phyloP scores from a whole-genome alignment of 2,888 invertebrate genomes.

The Ochropleura plecta region DNA sequence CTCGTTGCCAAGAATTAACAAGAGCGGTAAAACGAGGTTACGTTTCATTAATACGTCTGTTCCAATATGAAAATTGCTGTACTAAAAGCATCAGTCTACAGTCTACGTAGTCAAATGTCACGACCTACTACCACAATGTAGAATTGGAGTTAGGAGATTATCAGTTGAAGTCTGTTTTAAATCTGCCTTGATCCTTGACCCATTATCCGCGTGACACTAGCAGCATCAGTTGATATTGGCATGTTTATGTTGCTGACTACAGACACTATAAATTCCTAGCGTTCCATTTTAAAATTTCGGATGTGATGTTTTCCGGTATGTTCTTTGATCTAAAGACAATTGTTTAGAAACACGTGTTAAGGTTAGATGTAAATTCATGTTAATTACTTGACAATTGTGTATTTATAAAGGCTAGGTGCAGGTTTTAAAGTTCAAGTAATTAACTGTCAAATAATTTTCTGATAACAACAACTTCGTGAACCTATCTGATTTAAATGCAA shows the following conservation, averaged over 20 bases:
- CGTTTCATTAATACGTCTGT: slow-evolving; percentile 30
- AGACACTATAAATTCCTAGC: slow-evolving; percentile 62
- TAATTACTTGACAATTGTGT: slow-evolving; percentile 42
- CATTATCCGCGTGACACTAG: slow-evolving; percentile 67
- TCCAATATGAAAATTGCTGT: slow-evolving; percentile 34
- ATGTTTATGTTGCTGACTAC: slow-evolving; percentile 70
- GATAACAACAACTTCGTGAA: slow-evolving; percentile 27
- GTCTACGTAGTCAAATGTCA: slow-evolving; percentile 39
- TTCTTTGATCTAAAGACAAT: slow-evolving; percentile 41
- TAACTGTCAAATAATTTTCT: slow-evolving; percentile 34
- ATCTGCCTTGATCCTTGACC: slow-evolving; percentile 76
- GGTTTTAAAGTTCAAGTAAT: slow-evolving; percentile 33
- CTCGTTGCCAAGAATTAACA: slow-evolving; percentile 40
- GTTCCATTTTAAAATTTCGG: slow-evolving; percentile 59
- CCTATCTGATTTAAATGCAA: slow-evolving; percentile 35
- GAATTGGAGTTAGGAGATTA: slow-evolving; percentile 52
- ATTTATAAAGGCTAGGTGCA: slow-evolving; percentile 11
- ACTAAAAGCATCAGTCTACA: slow-evolving; percentile 27
- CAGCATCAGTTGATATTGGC: slow-evolving; percentile 71
- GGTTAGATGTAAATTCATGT: slow-evolving; percentile 35
- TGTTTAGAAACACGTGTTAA: slow-evolving; percentile 25
- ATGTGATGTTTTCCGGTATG: slow-evolving; percentile 50
- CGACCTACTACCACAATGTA: slow-evolving; percentile 32
- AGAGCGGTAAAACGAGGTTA: slow-evolving; percentile 33
- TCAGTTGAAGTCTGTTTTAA: slow-evolving; percentile 62